Percentiles rank a stretch among this genome's conserved stretches.
These are phyloP conservation scores for Bruchidius siliquastri DNA, from an alignment of 2,888 invertebrate species.

Conservation along the genomic window DNA sequence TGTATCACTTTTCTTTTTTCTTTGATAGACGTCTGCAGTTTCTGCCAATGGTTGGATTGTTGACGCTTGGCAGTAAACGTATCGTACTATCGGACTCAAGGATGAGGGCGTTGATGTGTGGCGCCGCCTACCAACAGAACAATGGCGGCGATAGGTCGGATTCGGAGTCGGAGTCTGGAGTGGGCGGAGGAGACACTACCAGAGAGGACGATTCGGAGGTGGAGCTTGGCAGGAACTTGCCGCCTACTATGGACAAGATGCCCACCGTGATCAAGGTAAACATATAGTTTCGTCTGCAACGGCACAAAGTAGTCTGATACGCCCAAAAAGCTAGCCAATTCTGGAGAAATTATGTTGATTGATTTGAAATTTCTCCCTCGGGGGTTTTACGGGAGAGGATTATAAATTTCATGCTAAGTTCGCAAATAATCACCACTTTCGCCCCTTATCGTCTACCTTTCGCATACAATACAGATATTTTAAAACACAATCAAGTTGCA, in stretches of 20 bases:
- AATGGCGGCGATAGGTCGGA: slow-evolving; percentile 27
- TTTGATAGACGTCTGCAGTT: slow-evolving; percentile 50
- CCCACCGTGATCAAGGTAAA: neutral
- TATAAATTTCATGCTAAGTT: too few species aligned
- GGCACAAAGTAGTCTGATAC: too few species aligned
- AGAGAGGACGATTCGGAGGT: neutral
- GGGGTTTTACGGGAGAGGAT: too few species aligned
- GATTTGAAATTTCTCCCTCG: too few species aligned
- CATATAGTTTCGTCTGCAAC: too few species aligned
- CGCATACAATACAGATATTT: too few species aligned
- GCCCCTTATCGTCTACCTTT: too few species aligned
- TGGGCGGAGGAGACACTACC: neutral
- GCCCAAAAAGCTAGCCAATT: too few species aligned
- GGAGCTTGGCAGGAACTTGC: neutral
- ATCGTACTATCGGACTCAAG: slow-evolving; percentile 53
- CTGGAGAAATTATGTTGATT: too few species aligned
- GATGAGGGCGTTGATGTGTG: slow-evolving; percentile 61
- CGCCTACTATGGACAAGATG: neutral
- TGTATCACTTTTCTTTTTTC: too few species aligned
- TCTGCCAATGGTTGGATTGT: slow-evolving; percentile 39
- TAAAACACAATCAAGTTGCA: too few species aligned
- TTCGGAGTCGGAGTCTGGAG: neutral
- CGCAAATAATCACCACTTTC: too few species aligned
- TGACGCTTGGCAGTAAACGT: neutral
- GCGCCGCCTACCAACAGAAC: slow-evolving; percentile 52